A percentile compares a stretch with the other conserved stretches of the same genome.
Evolutionary conservation across 2,888 invertebrate genomes (phyloP).

Genomic region (Antheraea yamamai): DNA sequence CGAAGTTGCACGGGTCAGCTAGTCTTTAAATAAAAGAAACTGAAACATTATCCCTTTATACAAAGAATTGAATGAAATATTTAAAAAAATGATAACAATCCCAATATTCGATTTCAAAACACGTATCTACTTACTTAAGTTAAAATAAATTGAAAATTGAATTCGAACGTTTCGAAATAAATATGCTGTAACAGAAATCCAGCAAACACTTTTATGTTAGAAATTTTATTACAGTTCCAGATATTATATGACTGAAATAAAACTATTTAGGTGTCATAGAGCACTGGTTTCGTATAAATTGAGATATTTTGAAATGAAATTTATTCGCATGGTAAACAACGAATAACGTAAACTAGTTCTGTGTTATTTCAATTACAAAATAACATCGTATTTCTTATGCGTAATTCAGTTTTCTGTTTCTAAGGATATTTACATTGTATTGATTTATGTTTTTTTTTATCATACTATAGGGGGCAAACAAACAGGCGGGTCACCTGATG

Average conservation of each 20-base stretch:
- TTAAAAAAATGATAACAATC: background rate
- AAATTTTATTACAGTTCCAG: constrained; percentile 18
- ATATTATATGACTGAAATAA: constrained; percentile 18
- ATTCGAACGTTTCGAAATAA: constrained; percentile 17
- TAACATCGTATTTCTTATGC: background rate
- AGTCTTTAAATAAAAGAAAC: too few species aligned
- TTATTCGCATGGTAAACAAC: constrained; percentile 15
- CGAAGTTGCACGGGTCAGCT: too few species aligned
- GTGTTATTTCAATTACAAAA: constrained; percentile 17
- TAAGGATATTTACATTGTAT: too few species aligned
- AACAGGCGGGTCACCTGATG: too few species aligned
- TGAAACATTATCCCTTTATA: background rate
- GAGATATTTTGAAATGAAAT: constrained; percentile 12
- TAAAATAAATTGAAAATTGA: constrained; percentile 7
- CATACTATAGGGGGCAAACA: too few species aligned
- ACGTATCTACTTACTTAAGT: constrained; percentile 16
- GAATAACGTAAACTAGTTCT: constrained; percentile 1
- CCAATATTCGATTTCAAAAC: constrained; percentile 10
- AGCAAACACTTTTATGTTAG: constrained; percentile 21
- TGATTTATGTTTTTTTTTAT: too few species aligned
- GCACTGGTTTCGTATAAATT: constrained; percentile 17
- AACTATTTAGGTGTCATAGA: constrained; percentile 17
- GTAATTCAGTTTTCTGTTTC: background rate
- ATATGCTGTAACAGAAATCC: constrained; percentile 13
- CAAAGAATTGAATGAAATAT: constrained; percentile 9